phyloP scores from a whole-genome alignment of 1,140 invertebrate species.

The Atta cephalotes region DNA sequence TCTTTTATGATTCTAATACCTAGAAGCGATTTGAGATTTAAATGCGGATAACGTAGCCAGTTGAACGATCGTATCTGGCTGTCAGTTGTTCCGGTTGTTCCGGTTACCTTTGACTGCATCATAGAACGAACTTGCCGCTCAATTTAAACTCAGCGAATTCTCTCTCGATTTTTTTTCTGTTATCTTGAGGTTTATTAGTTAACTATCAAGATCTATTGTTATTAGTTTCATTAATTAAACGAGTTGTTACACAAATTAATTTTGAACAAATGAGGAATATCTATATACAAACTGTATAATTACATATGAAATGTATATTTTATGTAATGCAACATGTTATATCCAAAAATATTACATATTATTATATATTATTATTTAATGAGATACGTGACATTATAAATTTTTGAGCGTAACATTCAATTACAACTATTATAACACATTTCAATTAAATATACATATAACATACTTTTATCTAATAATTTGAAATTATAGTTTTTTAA shows the following conservation, averaged over 20 bases:
- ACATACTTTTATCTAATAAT: too few species aligned
- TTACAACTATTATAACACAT: too few species aligned
- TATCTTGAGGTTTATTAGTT: not conserved
- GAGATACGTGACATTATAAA: too few species aligned
- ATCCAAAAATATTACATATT: too few species aligned
- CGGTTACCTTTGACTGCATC: conserved; percentile 60
- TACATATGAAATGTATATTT: not conserved
- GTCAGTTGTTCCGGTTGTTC: conserved; percentile 52
- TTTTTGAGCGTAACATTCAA: too few species aligned
- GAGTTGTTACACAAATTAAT: not conserved
- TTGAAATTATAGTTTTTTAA: too few species aligned
- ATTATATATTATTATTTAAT: too few species aligned
- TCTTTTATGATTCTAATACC: conserved; percentile 40
- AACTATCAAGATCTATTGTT: not conserved
- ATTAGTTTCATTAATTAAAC: conserved; percentile 14
- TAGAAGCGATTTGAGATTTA: conserved; percentile 67
- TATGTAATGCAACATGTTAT: not conserved
- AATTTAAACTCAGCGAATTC: conserved; percentile 51
- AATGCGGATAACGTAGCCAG: conserved; percentile 60
- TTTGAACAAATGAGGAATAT: not conserved
- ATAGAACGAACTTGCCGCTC: conserved; percentile 26
- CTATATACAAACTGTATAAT: not conserved
- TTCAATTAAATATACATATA: not conserved
- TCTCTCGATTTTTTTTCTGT: not conserved
- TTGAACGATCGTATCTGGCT: conserved; percentile 57